Percentiles rank a stretch among this genome's conserved stretches.
phyloP scores from a whole-genome alignment of 2,797 vertebrate species.

The Parauchenoglanis ngamensis region DNA sequence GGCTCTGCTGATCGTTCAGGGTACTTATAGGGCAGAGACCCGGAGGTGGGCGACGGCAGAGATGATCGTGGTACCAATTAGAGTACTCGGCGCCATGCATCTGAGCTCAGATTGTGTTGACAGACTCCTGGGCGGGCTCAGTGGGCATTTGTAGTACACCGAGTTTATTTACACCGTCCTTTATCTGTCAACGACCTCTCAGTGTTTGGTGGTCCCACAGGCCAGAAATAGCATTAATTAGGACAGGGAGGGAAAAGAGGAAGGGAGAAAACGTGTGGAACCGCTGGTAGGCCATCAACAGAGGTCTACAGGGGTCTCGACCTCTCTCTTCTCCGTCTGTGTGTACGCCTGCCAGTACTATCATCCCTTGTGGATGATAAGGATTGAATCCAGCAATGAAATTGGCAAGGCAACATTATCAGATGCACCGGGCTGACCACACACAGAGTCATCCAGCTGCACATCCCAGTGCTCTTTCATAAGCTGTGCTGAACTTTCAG shows the following conservation, averaged over 20 bases:
- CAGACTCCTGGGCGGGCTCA: slow-evolving; percentile 62
- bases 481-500: neutral
- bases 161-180: slow-evolving; percentile 73
- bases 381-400: slow-evolving; percentile 61
- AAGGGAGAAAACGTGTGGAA: slow-evolving; percentile 79
- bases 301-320: slow-evolving; percentile 51
- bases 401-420: slow-evolving; percentile 61
- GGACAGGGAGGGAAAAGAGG: slow-evolving; percentile 74
- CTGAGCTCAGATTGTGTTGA: slow-evolving; percentile 70
- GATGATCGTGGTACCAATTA: slow-evolving; percentile 62
- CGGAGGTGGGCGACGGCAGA: slow-evolving; percentile 63
- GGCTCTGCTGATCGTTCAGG: slow-evolving; percentile 57
- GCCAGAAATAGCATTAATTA: slow-evolving; percentile 78
- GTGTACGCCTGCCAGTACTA: slow-evolving; percentile 60
- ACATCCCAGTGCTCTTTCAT: slow-evolving; percentile 13
- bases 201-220: slow-evolving; percentile 71
- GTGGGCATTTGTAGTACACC: slow-evolving; percentile 54
- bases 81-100: slow-evolving; percentile 73
- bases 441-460: slow-evolving; percentile 54
- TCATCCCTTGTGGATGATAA: slow-evolving; percentile 53
- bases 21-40: slow-evolving; percentile 73
- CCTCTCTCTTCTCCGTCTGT: slow-evolving; percentile 39
- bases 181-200: slow-evolving; percentile 73
- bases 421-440: slow-evolving; percentile 61
- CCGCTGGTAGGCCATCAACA: slow-evolving; percentile 63